Base-by-base conservation (phyloP, 35 echinoderm and acorn worm species). In the Stichopus chloronotus region DNA sequence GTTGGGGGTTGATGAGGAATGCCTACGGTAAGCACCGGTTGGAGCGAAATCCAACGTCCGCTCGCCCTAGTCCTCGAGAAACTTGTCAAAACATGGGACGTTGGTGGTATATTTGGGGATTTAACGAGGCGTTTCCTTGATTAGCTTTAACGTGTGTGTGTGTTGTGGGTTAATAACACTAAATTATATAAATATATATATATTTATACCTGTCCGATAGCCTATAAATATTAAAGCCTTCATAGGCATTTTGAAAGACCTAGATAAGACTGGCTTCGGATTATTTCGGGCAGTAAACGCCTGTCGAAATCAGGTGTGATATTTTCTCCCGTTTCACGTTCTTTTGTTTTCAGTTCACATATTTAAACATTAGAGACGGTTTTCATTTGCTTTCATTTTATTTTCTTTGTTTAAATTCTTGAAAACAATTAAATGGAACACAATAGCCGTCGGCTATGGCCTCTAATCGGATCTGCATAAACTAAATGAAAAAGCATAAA, bases 81-180 rank as follows among this genome's bases (percentile, higher is more conserved):
- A 85, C 61, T 58, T 89, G 87, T 89, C 87, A 65, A 89, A 89
- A 89, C 60, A 89, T n/a, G 16, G 87, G 61, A 63, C 87, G 87
- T 54, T 89, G 87, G 87, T 89, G 25, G 87, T 52, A 12, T 89
- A 89, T 89, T 89, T 89, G 87, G n/a, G 22, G 87, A 74, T 25
- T 55, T 89, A 89, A 89, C 87, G 87, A 89, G 60, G 55, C 87
- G 60, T 89, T 57, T 5, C 61, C 71, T 43, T 63, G n/a, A 89
- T 89, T 89, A 54, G 87, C 71, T 85, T 53, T 85, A 5, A 20
- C 58, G 58, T 85, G 56, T 85, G 58, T 85, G 56, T 85, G 58
- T 58, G 55, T 85, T 85, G 52, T 14, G 69, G 7, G 69, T 65
- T 65, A 65, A 65, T 65, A 65, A 13, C 17, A 14, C 61, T 65